Base-by-base conservation (phyloP, 2,113 vertebrate genomes). In the Cavia porcellus region DNA sequence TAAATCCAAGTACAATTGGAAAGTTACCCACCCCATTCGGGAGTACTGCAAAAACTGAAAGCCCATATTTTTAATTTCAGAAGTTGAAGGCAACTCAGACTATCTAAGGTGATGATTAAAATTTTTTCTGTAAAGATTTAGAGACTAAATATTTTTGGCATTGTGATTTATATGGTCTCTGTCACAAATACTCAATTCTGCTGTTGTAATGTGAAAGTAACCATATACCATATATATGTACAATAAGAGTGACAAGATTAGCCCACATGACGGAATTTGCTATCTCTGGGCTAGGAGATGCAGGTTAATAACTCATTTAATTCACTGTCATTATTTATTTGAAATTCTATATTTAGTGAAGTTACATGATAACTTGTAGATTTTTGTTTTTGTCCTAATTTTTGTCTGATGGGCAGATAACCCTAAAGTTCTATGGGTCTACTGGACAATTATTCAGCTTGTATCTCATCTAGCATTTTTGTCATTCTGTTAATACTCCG, bases 311-410 rank as follows among this genome's bases (percentile, higher is more conserved):
- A 55, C 35, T 96, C 22, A 0, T 88, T 84, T 25, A 84, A 93
- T 52, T 92, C 42, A 77, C 12, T 77, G 32, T 93, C 55, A 82
- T 42, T 90, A 59, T 57, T 77, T 86, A 68, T 68, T 83, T 79
- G 86, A 80, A 20, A 11, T 91, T 72, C 57, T 35, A 64, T 61
- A 88, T 79, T 92, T 95, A 75, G 59, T 42, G 8, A 90, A n/a
- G 0, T 22, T 86, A 8, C 28, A 70, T 50, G 30, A 62, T 74
- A 64, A 94, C 5, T 17, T 90, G 28, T 24, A 96, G 22, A 77
- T 84, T 90, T 92, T 90, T 86, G 52, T 87, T 75, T 42, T 79
- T 50, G n/a, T 50, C 20, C 79, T 82, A 77, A 52, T 52, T 94
- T 89, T 35, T 81, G 38, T 64, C 30, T 86, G 32, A 14, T 62